Evolutionary conservation across 2,797 vertebrate genomes (phyloP), one percentile per base, ranked within the genome.

Genomic region (Scolopax rusticola): DNA sequence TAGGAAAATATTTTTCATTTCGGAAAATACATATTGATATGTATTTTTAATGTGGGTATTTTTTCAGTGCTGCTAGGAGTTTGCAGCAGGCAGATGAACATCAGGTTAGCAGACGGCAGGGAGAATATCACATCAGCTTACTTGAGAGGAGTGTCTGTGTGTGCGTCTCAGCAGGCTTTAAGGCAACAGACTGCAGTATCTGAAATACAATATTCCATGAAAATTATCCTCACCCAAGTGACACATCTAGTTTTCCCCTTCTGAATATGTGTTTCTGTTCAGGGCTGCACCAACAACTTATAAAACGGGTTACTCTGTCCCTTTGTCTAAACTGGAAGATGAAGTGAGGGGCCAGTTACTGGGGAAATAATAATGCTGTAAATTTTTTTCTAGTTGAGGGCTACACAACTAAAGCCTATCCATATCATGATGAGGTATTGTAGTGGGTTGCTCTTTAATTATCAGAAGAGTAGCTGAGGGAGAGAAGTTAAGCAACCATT

Each of bases 341-440:
- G 19, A 21, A 21, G 19, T 4, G 68, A 33, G 71, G 76, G 69
- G 4, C n/a, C 38, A 21, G 1, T 17, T 16, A 19, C 36, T 5
- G 48, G 36, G 77, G 67, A 51, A 51, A 20, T 6, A 20, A 71
- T 4, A 24, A 5, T 7, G 41, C 63, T 79, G n/a, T 4, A 3
- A 23, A 11, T 27, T 54, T 28, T 53, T 54, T 53, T 27, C 45
- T 64, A 3, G 3, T 36, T 17, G n/a, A 84, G 57, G 61, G 60
- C 32, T 41, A 4, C 57, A 25, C 51, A 47, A 40, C 32, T 33
- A 54, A 89, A 92, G 28, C 45, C 33, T 38, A 30, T 38, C 47
- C 43, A 0, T 23, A 1, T 43, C 74, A 5, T 25, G 51, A 3
- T 59, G 86, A 51, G 41, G 28, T 24, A 0, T 2, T 32, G 27